These are phyloP conservation scores for Nothura maculosa DNA, from an alignment of 2,797 vertebrate species.

Conservation along the genomic window DNA sequence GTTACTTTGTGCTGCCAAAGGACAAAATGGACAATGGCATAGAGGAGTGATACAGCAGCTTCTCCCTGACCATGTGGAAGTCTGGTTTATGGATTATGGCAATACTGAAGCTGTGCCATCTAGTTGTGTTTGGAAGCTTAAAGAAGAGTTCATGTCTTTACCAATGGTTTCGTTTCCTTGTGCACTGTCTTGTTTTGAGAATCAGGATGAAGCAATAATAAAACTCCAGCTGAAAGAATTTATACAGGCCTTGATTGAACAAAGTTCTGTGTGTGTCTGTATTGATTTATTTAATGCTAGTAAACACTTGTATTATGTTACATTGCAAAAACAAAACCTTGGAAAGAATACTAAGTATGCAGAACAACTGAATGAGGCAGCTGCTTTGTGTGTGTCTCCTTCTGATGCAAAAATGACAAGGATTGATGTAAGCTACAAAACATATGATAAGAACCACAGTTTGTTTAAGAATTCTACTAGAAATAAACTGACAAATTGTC, in stretches of 20 bases:
- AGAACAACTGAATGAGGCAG: neutral
- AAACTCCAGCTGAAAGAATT: conserved; percentile 84
- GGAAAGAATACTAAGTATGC: neutral
- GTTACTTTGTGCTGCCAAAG: conserved; percentile 89
- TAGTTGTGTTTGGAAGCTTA: conserved; percentile 84
- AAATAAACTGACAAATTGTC: conserved; percentile 22
- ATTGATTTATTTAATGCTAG: conserved; percentile 80
- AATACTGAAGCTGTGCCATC: conserved; percentile 86
- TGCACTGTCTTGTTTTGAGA: conserved; percentile 81
- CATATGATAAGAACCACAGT: neutral
- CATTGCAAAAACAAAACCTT: conserved; percentile 68
- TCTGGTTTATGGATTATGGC: conserved; percentile 93
- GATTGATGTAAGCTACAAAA: neutral
- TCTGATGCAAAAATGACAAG: neutral
- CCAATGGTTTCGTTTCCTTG: conserved; percentile 90
- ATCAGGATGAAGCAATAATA: conserved; percentile 71
- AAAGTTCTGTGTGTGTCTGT: conserved; percentile 74
- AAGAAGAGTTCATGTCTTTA: conserved; percentile 81
- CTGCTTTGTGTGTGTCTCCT: neutral
- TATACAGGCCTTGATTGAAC: conserved; percentile 84
- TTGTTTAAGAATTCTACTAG: neutral
- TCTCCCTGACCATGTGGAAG: conserved; percentile 83
- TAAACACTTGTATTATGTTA: conserved; percentile 84
- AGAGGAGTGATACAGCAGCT: conserved; percentile 90
- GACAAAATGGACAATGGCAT: conserved; percentile 90